Conservation (phyloP, 2,888 invertebrate genomes). For the Drosophila borborema region DNA sequence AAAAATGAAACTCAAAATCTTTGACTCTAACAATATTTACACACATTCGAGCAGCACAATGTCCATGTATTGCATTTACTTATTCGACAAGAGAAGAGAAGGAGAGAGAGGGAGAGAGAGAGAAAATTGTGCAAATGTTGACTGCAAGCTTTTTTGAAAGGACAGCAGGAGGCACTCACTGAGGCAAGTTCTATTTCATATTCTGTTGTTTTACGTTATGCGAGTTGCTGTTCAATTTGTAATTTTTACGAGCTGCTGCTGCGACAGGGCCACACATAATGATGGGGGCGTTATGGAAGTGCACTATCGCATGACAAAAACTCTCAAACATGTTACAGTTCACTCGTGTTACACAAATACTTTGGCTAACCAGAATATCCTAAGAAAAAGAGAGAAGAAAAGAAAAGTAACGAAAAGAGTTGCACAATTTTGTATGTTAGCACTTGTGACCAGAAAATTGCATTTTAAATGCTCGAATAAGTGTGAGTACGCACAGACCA, state of each 20-base stretch:
- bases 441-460: slow-evolving; percentile 15
- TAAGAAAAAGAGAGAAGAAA: not conserved
- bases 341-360: slow-evolving; percentile 11
- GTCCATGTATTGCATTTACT: slow-evolving; percentile 12
- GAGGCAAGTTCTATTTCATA: slow-evolving; percentile 9
- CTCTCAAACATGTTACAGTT: slow-evolving; percentile 21
- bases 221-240: slow-evolving; percentile 44
- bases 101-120: too few relatives aligned
- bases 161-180: not conserved
- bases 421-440: not conserved
- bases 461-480: slow-evolving; percentile 6
- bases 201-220: slow-evolving; percentile 6
- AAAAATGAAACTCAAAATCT: not conserved
- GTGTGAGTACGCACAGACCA: not conserved
- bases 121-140: too few relatives aligned
- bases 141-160: not conserved
- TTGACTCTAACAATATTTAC: slow-evolving; percentile 7
- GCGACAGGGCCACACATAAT: not conserved
- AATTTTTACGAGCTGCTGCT: slow-evolving; percentile 56
- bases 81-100: not conserved
- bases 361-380: not conserved
- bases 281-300: slow-evolving; percentile 3
- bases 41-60: slow-evolving; percentile 11
- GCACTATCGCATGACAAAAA: slow-evolving; percentile 9
- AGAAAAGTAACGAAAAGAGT: not conserved